These are phyloP conservation scores for Lacanobia oleracea DNA, from an alignment of 2,888 invertebrate species.

Conservation along the genomic window DNA sequence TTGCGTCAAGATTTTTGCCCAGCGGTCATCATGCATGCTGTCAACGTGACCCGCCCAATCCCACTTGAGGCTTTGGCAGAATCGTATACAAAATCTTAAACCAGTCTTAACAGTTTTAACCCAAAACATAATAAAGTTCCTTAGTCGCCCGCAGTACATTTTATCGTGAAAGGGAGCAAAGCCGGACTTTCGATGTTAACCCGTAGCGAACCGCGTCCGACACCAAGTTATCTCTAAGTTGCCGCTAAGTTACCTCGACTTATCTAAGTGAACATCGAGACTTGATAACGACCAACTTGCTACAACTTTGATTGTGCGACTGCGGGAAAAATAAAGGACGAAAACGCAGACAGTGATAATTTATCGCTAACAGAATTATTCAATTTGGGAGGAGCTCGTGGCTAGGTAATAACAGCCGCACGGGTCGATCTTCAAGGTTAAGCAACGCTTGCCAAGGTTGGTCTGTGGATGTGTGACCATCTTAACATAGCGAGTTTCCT, in stretches of 20 bases:
- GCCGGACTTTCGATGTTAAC: slow-evolving; percentile 51
- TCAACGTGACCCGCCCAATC: too few species aligned
- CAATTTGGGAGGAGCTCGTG: too few species aligned
- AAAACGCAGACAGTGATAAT: slow-evolving; percentile 34
- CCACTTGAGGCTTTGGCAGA: not conserved
- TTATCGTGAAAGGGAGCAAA: slow-evolving; percentile 52
- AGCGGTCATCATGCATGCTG: too few species aligned
- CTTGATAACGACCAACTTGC: slow-evolving; percentile 58
- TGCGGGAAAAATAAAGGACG: slow-evolving; percentile 32
- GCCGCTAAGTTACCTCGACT: slow-evolving; percentile 59
- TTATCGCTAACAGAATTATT: slow-evolving; percentile 34
- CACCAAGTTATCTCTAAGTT: slow-evolving; percentile 62
- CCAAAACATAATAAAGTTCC: slow-evolving; percentile 50
- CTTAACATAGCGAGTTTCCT: too few species aligned
- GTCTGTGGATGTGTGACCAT: too few species aligned
- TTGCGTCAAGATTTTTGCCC: too few species aligned
- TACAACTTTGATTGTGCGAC: slow-evolving; percentile 43
- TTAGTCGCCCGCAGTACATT: slow-evolving; percentile 30
- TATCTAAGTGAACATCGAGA: slow-evolving; percentile 56
- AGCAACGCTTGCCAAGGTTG: too few species aligned
- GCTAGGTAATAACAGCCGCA: too few species aligned
- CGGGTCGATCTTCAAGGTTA: too few species aligned
- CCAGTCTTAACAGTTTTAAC: not conserved
- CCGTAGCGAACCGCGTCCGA: slow-evolving; percentile 44
- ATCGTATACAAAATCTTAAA: slow-evolving; percentile 2